These are phyloP conservation scores for Polypedilum vanderplanki DNA, from an alignment of 1,140 invertebrate species.

Conservation along the genomic window DNA sequence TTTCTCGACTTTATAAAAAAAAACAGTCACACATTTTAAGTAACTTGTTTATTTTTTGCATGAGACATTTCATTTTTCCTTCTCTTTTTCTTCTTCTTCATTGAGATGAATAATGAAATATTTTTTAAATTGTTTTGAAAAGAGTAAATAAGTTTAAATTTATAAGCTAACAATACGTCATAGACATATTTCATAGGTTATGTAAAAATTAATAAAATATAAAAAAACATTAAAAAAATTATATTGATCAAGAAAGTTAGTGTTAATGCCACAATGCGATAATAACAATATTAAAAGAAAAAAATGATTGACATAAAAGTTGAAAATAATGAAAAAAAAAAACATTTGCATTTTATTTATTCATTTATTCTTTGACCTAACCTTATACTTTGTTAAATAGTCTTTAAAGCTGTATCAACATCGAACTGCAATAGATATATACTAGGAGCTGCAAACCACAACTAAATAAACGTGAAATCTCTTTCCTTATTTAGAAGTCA, in stretches of 20 bases:
- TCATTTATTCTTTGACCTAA: background rate
- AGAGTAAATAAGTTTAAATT: background rate
- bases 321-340: background rate
- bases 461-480: no score
- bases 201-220: background rate
- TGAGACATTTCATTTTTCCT: background rate
- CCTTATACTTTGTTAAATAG: background rate
- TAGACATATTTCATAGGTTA: conserved; percentile 19
- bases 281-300: conserved; percentile 5
- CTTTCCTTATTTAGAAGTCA: no score
- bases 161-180: conserved; percentile 12
- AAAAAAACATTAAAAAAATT: background rate
- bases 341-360: background rate
- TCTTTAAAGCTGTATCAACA: background rate
- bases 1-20: background rate
- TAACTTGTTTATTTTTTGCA: background rate
- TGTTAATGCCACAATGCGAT: conserved; percentile 14
- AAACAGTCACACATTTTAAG: background rate
- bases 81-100: background rate
- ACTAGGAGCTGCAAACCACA: no score
- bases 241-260: conserved; percentile 1
- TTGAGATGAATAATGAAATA: conserved; percentile 11
- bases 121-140: background rate
- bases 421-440: no score
- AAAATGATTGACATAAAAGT: conserved; percentile 13